Evolutionary conservation across 2,888 invertebrate species (phyloP), one percentile per base, ranked within the genome.

Genomic region (Dyspetes luteomarginatus): DNA sequence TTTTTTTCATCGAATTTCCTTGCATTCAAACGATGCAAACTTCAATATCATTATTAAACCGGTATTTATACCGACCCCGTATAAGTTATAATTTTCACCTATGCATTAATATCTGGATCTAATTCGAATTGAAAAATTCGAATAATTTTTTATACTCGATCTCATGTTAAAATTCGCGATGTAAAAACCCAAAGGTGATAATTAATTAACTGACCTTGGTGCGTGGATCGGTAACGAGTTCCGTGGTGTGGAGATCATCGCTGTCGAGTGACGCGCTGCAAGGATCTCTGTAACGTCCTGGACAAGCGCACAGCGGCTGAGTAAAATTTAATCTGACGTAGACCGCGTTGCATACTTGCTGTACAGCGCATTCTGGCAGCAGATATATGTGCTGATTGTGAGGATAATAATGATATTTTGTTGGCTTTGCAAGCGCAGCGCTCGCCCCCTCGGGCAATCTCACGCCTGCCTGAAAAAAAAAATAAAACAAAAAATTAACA

Each of bases 301-400:
- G 97, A 92, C 98, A 98, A 82, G 97, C 97, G 93, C 98, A 98
- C 81, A 98, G 93, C 3, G 97, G 98, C 92, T 98, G 98, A 64
- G 97, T 98, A 93, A 97, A 97, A 93, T 98, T 98, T 84, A 98
- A 93, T 78, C 98, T 94, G 76, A 97, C 97, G 93, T 98, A 98
- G 82, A 98, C 97, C 0, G 98, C 98, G 92, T 97, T 98, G 93
- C 98, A 98, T 85, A 97, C 97, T 94, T 98, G 98, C 93, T 98
- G 98, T 88, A 98, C 97, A 85, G 98, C 98, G 93, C 98, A 98
- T 93, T 98, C 98, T 82, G 98, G 98, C 87, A 98, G 94, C 89
- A 97, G 93, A 93, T 97, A 97, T 90, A 97, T 96, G 93, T 97
- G 97, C 92, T 97, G 97, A 93, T 97, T 97, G 93, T 97, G 97